A percentile compares a stretch with the other conserved stretches of the same genome.
Evolutionary conservation across 2,888 invertebrate species (phyloP).

Genomic region (Agrochola lota): DNA sequence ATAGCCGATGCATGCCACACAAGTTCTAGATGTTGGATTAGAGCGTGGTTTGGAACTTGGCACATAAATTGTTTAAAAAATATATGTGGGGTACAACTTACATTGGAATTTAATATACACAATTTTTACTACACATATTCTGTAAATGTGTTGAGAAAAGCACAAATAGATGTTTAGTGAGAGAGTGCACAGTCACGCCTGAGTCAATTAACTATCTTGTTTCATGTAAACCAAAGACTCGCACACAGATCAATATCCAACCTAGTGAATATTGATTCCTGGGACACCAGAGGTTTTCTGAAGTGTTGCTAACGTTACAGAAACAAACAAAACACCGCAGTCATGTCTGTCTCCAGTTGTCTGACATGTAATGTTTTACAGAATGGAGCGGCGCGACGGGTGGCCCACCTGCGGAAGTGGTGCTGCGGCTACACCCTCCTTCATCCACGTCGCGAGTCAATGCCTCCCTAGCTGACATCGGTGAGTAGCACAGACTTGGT

Average conservation of each 20-base stretch:
- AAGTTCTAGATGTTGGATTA: constrained; percentile 50
- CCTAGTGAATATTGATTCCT: not conserved
- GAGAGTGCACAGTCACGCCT: too few relatives aligned
- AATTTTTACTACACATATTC: not conserved
- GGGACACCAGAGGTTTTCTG: not conserved
- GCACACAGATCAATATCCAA: not conserved
- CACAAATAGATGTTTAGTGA: not conserved
- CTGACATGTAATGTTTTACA: constrained; percentile 54
- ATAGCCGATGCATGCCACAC: constrained; percentile 56
- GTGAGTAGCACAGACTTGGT: constrained; percentile 65
- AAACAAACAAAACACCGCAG: not conserved
- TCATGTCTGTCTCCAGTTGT: not conserved
- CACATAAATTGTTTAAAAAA: constrained; percentile 44
- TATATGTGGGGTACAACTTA: not conserved
- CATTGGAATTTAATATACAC: not conserved
- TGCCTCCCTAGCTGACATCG: constrained; percentile 78
- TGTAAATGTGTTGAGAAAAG: not conserved
- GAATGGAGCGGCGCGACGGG: constrained; percentile 89
- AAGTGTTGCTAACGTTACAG: not conserved
- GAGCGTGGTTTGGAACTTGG: constrained; percentile 13
- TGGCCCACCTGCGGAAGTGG: constrained; percentile 87
- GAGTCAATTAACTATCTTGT: not conserved
- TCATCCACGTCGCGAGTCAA: constrained; percentile 75
- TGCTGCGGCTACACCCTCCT: constrained; percentile 83
- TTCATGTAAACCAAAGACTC: not conserved